Conservation (phyloP, 92 coral and sea anemone species). For the Heteractis magnifica region DNA sequence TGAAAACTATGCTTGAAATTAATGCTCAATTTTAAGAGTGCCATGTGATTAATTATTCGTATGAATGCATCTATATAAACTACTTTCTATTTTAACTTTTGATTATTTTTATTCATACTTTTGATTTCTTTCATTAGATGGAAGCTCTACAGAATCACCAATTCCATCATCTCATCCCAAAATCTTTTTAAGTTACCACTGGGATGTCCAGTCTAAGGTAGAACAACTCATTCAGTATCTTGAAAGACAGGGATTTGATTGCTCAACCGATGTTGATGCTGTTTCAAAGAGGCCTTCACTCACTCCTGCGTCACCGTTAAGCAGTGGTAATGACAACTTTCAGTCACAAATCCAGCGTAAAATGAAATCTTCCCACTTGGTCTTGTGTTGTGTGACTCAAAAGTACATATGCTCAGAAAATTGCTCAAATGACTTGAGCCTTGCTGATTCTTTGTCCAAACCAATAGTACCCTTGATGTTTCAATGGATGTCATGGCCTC, state of each 20-base stretch:
- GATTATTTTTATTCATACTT: background rate
- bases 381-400: conserved; percentile 84
- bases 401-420: conserved; percentile 90
- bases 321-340: conserved; percentile 42
- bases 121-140: background rate
- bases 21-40: no score
- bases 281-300: conserved; percentile 58
- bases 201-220: conserved; percentile 91
- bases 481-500: conserved; percentile 95
- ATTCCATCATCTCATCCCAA: conserved; percentile 53
- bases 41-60: no score
- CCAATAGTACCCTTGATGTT: conserved; percentile 83
- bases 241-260: conserved; percentile 79
- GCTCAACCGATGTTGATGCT: conserved; percentile 69
- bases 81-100: no score
- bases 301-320: conserved; percentile 12
- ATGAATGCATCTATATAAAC: no score
- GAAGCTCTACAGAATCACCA: conserved; percentile 2
- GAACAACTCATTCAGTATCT: conserved; percentile 62
- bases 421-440: conserved; percentile 78
- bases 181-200: conserved; percentile 89
- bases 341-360: conserved; percentile 73
- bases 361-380: conserved; percentile 72
- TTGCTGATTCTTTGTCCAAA: conserved; percentile 77
- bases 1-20: no score